Conservation (phyloP, 1,140 invertebrate genomes). For the Galendromus occidentalis region DNA sequence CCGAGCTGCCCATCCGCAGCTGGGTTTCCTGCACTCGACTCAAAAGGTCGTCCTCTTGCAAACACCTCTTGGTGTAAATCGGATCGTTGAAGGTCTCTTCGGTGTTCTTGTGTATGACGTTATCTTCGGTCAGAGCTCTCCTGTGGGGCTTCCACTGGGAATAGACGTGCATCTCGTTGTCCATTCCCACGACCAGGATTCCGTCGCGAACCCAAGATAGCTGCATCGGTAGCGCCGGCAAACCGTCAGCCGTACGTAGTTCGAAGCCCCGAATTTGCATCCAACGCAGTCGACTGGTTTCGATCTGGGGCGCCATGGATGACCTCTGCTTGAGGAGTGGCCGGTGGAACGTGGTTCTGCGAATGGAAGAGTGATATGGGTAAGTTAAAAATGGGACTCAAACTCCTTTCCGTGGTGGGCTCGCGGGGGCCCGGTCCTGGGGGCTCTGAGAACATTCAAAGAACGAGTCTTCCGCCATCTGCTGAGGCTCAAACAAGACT, state of each 20-base stretch:
- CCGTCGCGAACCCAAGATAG: slow-evolving; percentile 96
- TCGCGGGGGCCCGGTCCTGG: slow-evolving; percentile 66
- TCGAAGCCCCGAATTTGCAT: slow-evolving; percentile 82
- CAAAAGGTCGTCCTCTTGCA: slow-evolving; percentile 6
- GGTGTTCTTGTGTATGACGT: slow-evolving; percentile 8
- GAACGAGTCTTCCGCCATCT: too few relatives aligned
- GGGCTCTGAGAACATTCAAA: slow-evolving; percentile 43
- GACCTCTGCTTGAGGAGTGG: slow-evolving; percentile 66
- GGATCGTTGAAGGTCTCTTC: slow-evolving; percentile 11
- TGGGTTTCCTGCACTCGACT: slow-evolving; percentile 11
- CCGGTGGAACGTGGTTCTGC: slow-evolving; percentile 24
- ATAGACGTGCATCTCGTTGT: slow-evolving; percentile 98
- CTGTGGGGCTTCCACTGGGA: slow-evolving; percentile 58
- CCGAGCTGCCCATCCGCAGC: slow-evolving; percentile 11
- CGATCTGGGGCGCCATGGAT: slow-evolving; percentile 57
- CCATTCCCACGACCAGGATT: slow-evolving; percentile 93
- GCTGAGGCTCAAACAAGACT: background rate
- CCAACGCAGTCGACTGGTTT: slow-evolving; percentile 38
- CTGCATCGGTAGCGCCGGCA: slow-evolving; percentile 90
- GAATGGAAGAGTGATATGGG: too few relatives aligned
- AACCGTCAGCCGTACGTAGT: slow-evolving; percentile 74
- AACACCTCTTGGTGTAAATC: background rate
- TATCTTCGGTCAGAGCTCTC: background rate
- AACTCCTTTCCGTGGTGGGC: slow-evolving; percentile 60
- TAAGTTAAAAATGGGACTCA: too few relatives aligned